Evolutionary conservation across 2,888 invertebrate species (phyloP).

Genomic region (Geophilus truncorum): DNA sequence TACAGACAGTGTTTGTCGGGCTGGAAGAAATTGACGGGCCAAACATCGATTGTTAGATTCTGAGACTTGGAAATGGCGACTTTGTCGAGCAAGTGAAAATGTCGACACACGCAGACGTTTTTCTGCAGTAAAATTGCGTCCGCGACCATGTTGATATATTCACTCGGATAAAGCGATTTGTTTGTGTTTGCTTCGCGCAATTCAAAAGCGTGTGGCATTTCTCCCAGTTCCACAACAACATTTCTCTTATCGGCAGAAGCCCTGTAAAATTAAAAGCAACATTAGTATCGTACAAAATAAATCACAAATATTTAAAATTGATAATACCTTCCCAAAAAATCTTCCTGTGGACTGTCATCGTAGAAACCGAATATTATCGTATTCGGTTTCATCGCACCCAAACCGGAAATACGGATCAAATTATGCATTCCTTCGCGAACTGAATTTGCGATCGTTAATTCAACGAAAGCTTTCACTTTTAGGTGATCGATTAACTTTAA

Average conservation of each 20-base stretch:
- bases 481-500: constrained; percentile 82
- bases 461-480: constrained; percentile 87
- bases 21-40: constrained; percentile 93
- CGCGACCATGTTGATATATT: constrained; percentile 74
- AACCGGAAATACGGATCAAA: constrained; percentile 80
- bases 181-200: constrained; percentile 52
- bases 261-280: background rate
- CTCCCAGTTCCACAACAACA: constrained; percentile 27
- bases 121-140: constrained; percentile 90
- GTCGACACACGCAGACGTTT: constrained; percentile 86
- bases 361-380: constrained; percentile 93
- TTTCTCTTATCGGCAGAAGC: background rate
- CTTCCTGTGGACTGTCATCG: constrained; percentile 65
- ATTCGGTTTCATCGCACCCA: constrained; percentile 99
- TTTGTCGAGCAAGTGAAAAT: constrained; percentile 82
- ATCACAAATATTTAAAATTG: constrained; percentile 37
- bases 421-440: constrained; percentile 90
- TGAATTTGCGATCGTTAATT: constrained; percentile 77
- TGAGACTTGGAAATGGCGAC: constrained; percentile 61
- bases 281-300: background rate
- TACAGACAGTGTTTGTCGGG: constrained; percentile 68
- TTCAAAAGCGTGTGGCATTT: constrained; percentile 31
- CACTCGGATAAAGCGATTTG: constrained; percentile 53
- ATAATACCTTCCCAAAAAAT: constrained; percentile 61
- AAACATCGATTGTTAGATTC: constrained; percentile 86